Evolutionary conservation across 2,113 vertebrate species (phyloP), one percentile per base, ranked within the genome.

Genomic region (Nothobranchius furzeri): DNA sequence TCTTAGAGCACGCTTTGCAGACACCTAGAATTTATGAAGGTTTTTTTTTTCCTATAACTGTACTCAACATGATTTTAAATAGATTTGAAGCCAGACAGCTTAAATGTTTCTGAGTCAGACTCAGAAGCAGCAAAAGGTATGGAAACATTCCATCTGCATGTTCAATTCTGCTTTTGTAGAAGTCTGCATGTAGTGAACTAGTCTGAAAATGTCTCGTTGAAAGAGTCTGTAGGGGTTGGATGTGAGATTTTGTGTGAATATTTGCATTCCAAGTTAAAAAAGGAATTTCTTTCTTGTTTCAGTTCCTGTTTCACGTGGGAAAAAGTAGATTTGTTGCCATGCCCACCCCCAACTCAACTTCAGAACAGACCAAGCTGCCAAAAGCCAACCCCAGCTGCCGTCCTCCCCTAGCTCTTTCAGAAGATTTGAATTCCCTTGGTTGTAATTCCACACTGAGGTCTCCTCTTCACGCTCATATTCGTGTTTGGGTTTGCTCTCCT

Each of bases 91-190:
- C 40, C 61, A 66, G 52, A 45, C 25, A 59, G 64, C n/a, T 30
- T 54, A 69, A 46, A 65, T 60, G 43, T 25, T 50, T 73, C 45
- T 73, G 53, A 71, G 42, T 70, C 77, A 70, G 67, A 71, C 64
- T 61, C 59, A 4, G 37, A 64, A 74, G 52, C 24, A 12, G 64
- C 61, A 75, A 48, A 73, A 79, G 30, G 78, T 70, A 84, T 64
- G 49, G 72, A 75, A 88, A 88, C 87, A 88, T 90, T 91, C 88
- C 86, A 88, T 87, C 75, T 84, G 89, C 87, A 87, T 89, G 76
- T 84, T 83, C 78, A 83, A 70, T 76, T 83, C 77, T 78, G 84
- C 82, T 78, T 82, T 84, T 85, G 77, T 88, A 77, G 50, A 77
- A 68, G 78, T 87, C 79, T 87, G 83, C 73, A 84, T 88, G 87